A percentile compares a stretch with the other conserved stretches of the same genome.
Evolutionary conservation across 2,888 invertebrate species (phyloP).

Genomic region (Lithophane socia): DNA sequence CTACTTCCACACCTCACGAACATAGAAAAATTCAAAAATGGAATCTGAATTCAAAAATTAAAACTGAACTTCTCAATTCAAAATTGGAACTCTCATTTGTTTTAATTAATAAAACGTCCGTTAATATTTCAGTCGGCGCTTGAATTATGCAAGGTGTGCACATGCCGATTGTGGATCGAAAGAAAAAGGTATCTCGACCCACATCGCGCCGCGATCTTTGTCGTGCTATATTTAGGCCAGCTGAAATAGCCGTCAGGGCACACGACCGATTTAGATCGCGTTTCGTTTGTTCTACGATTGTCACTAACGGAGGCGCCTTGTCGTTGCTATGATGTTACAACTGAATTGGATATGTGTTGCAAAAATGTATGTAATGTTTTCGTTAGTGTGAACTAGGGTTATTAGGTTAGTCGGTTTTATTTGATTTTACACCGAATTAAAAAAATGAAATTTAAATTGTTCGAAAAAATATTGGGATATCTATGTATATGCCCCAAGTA

Average conservation of each 20-base stretch:
- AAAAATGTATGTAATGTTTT: conserved; percentile 24
- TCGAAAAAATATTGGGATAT: background rate
- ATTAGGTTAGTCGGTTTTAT: background rate
- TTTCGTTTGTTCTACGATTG: conserved; percentile 74
- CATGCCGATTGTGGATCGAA: conserved; percentile 65
- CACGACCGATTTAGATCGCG: conserved; percentile 80
- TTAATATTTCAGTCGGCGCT: conserved; percentile 28
- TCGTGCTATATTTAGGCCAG: conserved; percentile 78
- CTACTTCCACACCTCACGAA: conserved; percentile 31
- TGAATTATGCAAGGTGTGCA: conserved; percentile 72
- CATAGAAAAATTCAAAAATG: conserved; percentile 26
- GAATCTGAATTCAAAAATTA: conserved; percentile 23
- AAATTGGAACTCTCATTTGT: conserved; percentile 30
- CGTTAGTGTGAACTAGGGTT: conserved; percentile 9
- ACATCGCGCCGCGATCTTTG: conserved; percentile 81
- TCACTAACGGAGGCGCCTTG: conserved; percentile 73
- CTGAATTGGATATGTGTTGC: conserved; percentile 56
- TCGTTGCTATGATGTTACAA: conserved; percentile 58
- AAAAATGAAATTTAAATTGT: background rate
- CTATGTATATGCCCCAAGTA: background rate
- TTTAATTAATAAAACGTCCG: conserved; percentile 15
- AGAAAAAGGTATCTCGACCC: conserved; percentile 83
- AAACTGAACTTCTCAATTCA: conserved; percentile 9
- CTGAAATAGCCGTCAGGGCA: conserved; percentile 86
- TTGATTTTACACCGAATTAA: background rate